phyloP scores from a whole-genome alignment of 2,113 vertebrate species.

The Leucopternis melanops region DNA sequence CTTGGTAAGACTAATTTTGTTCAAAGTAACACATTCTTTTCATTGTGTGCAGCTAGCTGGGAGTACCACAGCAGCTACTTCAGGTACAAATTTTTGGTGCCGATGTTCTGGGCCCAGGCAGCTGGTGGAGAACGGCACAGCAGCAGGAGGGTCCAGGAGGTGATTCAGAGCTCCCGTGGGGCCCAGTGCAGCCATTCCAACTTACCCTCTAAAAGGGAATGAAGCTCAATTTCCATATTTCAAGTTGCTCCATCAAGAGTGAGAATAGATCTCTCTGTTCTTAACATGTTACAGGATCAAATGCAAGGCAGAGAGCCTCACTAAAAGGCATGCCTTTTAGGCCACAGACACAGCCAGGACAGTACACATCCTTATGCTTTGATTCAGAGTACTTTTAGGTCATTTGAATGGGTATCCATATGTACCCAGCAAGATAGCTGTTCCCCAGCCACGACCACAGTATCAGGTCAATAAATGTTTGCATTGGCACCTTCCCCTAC shows the following conservation, averaged over 20 bases:
- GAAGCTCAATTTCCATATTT: background rate
- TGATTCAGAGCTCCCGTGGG: background rate
- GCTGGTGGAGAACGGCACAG: background rate
- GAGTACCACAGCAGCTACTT: background rate
- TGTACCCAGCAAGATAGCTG: accelerated
- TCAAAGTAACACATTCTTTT: background rate
- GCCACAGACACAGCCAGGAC: background rate
- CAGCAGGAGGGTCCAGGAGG: background rate
- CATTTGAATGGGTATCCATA: background rate
- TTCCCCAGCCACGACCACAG: background rate
- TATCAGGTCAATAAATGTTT: background rate
- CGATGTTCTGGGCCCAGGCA: background rate
- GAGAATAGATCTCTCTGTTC: background rate
- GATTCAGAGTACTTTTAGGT: background rate
- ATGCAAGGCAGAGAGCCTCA: background rate
- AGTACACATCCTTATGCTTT: background rate
- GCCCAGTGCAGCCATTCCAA: background rate
- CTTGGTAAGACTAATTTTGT: background rate
- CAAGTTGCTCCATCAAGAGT: background rate
- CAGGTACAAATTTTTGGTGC: accelerated
- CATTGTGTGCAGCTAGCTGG: background rate
- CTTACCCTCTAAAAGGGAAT: background rate
- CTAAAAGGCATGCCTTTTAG: background rate
- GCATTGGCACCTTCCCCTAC: background rate
- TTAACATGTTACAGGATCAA: background rate